Conservation (phyloP, 2,113 vertebrate genomes). For the Gymnorhina tibicen region DNA sequence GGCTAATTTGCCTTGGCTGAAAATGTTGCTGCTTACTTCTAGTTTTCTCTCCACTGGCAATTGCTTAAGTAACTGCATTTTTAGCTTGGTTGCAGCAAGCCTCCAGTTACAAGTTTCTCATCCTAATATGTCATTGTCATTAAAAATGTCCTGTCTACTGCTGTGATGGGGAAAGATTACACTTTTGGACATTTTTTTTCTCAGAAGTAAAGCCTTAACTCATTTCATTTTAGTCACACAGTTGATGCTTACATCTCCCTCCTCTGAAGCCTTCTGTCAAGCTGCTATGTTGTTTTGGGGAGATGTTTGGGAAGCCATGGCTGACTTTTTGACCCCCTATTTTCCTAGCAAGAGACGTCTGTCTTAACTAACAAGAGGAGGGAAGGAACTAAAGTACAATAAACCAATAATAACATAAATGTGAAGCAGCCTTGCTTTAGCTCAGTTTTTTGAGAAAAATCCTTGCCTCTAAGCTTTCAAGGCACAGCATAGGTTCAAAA, state of each 20-base stretch:
- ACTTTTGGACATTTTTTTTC: not conserved
- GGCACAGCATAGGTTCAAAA: not conserved
- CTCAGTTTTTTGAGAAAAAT: not conserved
- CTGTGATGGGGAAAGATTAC: not conserved
- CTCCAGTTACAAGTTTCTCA: not conserved
- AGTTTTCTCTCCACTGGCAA: not conserved
- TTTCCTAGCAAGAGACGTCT: not conserved
- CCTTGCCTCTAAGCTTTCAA: not conserved
- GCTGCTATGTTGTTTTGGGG: not conserved
- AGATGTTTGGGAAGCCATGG: not conserved
- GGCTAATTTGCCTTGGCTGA: not conserved
- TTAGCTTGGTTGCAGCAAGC: not conserved
- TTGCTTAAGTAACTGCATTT: not conserved
- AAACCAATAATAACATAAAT: not conserved
- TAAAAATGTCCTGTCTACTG: not conserved
- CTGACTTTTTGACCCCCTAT: not conserved
- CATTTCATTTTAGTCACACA: not conserved
- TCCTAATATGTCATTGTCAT: not conserved
- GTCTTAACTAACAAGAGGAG: not conserved
- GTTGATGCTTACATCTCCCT: not conserved
- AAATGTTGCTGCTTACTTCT: not conserved
- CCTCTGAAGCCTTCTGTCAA: not conserved
- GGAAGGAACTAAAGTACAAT: not conserved
- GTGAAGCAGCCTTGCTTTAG: not conserved
- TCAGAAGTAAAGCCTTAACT: not conserved